Percentiles rank a stretch among this genome's conserved stretches.
Conservation (phyloP, 2,113 vertebrate species). For the Thamnophis sirtalis region DNA sequence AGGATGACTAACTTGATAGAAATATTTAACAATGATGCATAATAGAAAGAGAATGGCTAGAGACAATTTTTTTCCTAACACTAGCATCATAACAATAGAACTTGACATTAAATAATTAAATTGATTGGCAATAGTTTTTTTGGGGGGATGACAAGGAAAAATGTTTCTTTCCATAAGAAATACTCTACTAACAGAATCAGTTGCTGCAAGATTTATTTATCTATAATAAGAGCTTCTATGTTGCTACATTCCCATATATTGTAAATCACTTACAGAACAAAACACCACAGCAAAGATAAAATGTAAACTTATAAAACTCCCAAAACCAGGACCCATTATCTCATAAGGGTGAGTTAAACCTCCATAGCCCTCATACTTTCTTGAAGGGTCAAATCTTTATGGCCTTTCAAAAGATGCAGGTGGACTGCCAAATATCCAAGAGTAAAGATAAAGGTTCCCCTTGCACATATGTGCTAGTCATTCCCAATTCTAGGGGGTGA, state of each 20-base stretch:
- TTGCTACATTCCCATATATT: background rate
- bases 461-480: too few species aligned
- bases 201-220: background rate
- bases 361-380: background rate
- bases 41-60: background rate
- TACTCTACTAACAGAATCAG: background rate
- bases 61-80: background rate
- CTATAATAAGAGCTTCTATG: background rate
- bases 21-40: background rate
- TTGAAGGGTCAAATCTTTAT: background rate
- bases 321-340: background rate
- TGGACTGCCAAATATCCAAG: background rate
- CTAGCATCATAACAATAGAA: background rate
- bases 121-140: background rate
- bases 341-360: background rate
- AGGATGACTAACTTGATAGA: background rate
- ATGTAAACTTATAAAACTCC: background rate
- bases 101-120: background rate
- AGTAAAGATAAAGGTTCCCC: too few species aligned
- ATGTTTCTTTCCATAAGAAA: background rate
- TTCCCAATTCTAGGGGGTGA: too few species aligned
- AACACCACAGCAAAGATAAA: background rate
- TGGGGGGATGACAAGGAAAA: background rate
- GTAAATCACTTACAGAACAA: background rate
- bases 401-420: background rate